These are phyloP conservation scores for Rotaria sp. DNA, from an alignment of 2,888 invertebrate species.

Conservation along the genomic window DNA sequence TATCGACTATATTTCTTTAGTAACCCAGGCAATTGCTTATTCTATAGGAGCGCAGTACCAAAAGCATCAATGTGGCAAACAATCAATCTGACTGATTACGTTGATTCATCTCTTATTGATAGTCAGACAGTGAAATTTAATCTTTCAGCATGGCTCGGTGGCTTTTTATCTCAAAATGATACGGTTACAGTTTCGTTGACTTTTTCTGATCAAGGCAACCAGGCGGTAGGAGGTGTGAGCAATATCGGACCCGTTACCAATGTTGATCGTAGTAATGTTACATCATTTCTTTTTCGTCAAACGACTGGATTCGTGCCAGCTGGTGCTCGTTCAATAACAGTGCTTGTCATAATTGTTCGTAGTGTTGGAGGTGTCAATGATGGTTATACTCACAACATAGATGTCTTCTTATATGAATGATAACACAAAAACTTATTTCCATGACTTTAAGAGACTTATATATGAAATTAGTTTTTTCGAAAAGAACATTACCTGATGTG, in stretches of 20 bases:
- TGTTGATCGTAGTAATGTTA: not conserved
- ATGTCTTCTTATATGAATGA: not conserved
- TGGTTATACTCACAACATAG: not conserved
- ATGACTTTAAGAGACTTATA: too few relatives aligned
- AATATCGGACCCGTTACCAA: not conserved
- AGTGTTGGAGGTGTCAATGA: not conserved
- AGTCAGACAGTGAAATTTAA: not conserved
- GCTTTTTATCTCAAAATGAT: not conserved
- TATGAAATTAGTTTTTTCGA: too few relatives aligned
- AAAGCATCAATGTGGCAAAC: not conserved
- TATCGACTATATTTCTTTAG: not conserved
- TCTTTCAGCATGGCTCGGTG: not conserved
- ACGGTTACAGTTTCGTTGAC: not conserved
- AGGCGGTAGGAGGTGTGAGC: not conserved
- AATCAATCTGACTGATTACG: not conserved
- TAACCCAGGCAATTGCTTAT: not conserved
- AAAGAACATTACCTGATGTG: too few relatives aligned
- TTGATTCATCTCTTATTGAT: too few relatives aligned
- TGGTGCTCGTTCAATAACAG: not conserved
- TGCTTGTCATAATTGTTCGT: not conserved
- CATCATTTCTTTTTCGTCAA: not conserved
- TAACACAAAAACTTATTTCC: too few relatives aligned
- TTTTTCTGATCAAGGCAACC: not conserved
- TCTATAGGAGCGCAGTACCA: not conserved
- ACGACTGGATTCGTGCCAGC: not conserved